Evolutionary conservation across 2,113 vertebrate genomes (phyloP).

Genomic region (Copsychus sechellarum): DNA sequence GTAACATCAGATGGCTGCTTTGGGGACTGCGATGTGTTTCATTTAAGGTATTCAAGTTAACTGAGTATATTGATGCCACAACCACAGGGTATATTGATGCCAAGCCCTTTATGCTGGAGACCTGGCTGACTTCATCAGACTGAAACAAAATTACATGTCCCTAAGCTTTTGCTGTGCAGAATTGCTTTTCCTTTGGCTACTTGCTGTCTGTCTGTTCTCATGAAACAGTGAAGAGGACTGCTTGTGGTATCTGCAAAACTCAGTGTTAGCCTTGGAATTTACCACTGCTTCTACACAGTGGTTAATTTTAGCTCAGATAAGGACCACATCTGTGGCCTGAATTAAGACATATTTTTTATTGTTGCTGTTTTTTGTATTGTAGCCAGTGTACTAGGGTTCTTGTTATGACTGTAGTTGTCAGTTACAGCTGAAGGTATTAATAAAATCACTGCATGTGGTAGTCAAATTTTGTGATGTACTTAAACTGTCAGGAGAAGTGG

Average conservation of each 20-base stretch:
- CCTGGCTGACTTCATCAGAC: background rate
- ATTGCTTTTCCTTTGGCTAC: background rate
- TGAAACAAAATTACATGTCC: background rate
- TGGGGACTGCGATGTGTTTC: background rate
- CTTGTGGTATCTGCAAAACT: background rate
- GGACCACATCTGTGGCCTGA: background rate
- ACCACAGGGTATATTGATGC: background rate
- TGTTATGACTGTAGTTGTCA: background rate
- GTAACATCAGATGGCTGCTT: background rate
- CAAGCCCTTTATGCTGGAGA: background rate
- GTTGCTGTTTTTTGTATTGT: background rate
- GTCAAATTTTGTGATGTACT: background rate
- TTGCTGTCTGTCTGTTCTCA: background rate
- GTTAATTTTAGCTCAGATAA: background rate
- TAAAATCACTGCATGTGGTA: background rate
- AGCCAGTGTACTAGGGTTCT: background rate
- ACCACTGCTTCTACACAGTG: background rate
- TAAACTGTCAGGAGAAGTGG: background rate
- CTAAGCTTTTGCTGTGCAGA: background rate
- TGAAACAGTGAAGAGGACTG: background rate
- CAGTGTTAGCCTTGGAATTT: background rate
- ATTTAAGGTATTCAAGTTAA: background rate
- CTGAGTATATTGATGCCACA: background rate
- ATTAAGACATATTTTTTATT: background rate
- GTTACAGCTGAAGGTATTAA: background rate